Conservation (phyloP, 1,140 invertebrate genomes). For the Atopsyche davidsoni region DNA sequence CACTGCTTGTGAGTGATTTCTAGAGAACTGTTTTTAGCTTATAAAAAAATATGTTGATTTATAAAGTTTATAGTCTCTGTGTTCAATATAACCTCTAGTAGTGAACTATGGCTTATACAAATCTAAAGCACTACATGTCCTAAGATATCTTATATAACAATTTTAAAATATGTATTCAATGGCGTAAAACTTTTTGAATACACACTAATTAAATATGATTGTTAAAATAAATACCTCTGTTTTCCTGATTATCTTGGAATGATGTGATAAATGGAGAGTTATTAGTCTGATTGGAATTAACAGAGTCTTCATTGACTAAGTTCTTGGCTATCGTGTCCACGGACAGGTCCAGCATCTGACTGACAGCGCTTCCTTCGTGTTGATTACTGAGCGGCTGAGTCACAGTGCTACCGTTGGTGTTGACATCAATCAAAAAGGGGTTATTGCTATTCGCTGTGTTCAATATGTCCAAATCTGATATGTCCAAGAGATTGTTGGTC, state of each 20-base stretch:
- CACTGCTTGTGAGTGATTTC: no score
- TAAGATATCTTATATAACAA: no score
- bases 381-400: slow-evolving; percentile 3
- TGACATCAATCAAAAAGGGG: slow-evolving; percentile 39
- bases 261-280: slow-evolving; percentile 31
- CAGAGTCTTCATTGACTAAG: slow-evolving; percentile 40
- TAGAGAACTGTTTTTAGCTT: no score
- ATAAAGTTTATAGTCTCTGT: no score
- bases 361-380: slow-evolving; percentile 1
- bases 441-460: slow-evolving; percentile 52
- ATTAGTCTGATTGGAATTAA: slow-evolving; percentile 42
- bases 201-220: no score
- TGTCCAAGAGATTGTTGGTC: slow-evolving; percentile 50
- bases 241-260: slow-evolving; percentile 32
- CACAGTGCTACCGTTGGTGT: slow-evolving; percentile 27
- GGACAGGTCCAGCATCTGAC: slow-evolving; percentile 31
- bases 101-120: no score
- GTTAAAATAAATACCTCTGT: slow-evolving; percentile 24
- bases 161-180: no score
- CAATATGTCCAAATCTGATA: slow-evolving; percentile 52
- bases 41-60: no score
- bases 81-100: no score
- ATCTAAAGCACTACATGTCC: no score
- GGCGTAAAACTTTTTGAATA: no score
- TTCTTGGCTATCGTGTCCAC: slow-evolving; percentile 33